Evolutionary conservation across 2,113 vertebrate species (phyloP).

Genomic region (Columba janthina): DNA sequence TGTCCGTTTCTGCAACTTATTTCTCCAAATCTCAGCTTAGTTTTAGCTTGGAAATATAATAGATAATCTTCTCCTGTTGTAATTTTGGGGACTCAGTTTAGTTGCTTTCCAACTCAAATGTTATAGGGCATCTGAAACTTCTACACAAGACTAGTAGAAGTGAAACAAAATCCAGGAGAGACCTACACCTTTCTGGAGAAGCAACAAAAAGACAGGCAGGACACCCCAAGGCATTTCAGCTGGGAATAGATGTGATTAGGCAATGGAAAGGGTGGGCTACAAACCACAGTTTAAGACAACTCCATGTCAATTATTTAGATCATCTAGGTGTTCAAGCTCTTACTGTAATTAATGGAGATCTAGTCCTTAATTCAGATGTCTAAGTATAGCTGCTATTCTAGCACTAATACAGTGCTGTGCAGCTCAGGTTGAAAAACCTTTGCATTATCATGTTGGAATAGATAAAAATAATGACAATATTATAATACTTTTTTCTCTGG

Average conservation of each 20-base stretch:
- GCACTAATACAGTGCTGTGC: neutral
- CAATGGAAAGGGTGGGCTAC: neutral
- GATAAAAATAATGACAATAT: neutral
- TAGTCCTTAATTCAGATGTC: neutral
- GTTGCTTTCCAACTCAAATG: neutral
- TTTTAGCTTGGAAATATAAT: neutral
- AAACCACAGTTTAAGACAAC: neutral
- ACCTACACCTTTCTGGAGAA: neutral
- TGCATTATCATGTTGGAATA: neutral
- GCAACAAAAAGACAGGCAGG: neutral
- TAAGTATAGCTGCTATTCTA: neutral
- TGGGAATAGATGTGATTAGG: neutral
- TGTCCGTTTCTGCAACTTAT: neutral
- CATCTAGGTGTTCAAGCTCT: neutral
- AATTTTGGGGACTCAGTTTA: neutral
- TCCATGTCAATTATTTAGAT: neutral
- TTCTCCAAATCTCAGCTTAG: neutral
- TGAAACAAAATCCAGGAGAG: neutral
- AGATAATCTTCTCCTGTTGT: neutral
- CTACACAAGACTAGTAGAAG: neutral
- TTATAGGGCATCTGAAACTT: neutral
- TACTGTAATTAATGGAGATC: neutral
- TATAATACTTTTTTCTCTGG: neutral
- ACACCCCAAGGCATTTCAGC: neutral
- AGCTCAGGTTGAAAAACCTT: neutral